These are phyloP conservation scores for Cebidichthys violaceus DNA, from an alignment of 2,113 vertebrate genomes.

Conservation along the genomic window DNA sequence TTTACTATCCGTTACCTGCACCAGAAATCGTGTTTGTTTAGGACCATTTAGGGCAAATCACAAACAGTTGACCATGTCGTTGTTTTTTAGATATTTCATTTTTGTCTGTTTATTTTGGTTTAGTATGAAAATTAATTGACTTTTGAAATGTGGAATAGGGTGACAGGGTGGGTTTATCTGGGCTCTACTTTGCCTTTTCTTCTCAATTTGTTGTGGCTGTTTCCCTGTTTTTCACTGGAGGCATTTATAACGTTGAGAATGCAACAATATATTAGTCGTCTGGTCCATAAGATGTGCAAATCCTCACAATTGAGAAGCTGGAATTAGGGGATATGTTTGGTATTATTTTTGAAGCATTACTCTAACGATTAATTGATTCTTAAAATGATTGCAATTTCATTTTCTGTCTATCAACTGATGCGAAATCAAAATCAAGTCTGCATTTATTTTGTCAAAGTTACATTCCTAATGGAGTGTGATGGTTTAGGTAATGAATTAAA, in stretches of 20 bases:
- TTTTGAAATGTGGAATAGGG: neutral
- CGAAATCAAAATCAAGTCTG: neutral
- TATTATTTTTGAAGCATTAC: neutral
- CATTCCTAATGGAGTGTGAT: conserved; percentile 22
- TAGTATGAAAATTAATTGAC: neutral
- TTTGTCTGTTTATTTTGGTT: neutral
- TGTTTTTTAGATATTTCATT: neutral
- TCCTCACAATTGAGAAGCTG: neutral
- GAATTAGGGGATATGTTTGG: neutral
- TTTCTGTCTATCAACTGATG: neutral
- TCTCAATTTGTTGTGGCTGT: neutral
- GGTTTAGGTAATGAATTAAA: conserved; percentile 23
- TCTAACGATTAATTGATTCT: neutral
- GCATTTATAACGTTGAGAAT: neutral
- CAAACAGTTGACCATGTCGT: neutral
- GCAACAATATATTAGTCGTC: neutral
- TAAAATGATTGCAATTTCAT: neutral
- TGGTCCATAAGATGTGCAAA: neutral
- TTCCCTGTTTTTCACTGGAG: neutral
- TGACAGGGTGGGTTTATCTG: neutral
- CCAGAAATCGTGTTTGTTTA: conserved; percentile 22
- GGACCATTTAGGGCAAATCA: conserved; percentile 8
- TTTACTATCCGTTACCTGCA: conserved; percentile 39
- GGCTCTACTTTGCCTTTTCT: neutral
- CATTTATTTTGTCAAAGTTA: neutral